phyloP scores from a whole-genome alignment of 2,888 invertebrate genomes.

The Mythimna impura region DNA sequence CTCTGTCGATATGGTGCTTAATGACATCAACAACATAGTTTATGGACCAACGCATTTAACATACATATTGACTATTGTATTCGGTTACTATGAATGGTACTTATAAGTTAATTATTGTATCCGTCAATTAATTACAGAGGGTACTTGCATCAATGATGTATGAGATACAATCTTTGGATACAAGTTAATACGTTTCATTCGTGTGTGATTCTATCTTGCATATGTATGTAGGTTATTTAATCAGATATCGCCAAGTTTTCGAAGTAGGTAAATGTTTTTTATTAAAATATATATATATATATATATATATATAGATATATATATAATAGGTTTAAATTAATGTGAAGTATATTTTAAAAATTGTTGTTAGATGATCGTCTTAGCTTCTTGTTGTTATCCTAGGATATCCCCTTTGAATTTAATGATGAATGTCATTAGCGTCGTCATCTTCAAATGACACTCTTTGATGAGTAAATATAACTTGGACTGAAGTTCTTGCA shows the following conservation, averaged over 20 bases:
- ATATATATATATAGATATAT: no score
- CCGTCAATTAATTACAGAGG: slow-evolving; percentile 50
- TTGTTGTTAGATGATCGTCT: no score
- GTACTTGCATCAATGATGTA: slow-evolving; percentile 44
- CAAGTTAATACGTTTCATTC: slow-evolving; percentile 51
- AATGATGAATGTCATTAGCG: no score
- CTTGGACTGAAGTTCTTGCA: not conserved
- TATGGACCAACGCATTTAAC: slow-evolving; percentile 3
- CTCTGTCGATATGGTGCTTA: slow-evolving; percentile 30
- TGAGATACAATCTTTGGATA: slow-evolving; percentile 45
- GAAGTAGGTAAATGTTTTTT: not conserved
- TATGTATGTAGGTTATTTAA: slow-evolving; percentile 24
- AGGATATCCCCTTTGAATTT: no score
- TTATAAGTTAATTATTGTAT: slow-evolving; percentile 37
- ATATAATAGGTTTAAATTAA: no score
- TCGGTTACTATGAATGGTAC: slow-evolving; percentile 21
- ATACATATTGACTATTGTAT: slow-evolving; percentile 9
- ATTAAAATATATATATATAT: no score
- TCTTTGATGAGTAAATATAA: no score
- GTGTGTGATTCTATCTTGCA: slow-evolving; percentile 28
- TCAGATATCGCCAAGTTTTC: slow-evolving; percentile 5
- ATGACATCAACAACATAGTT: slow-evolving; percentile 26
- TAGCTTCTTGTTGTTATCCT: no score
- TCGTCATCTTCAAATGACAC: no score
- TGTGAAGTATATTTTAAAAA: no score